Conservation (phyloP, 2,797 vertebrate genomes). For the Ptychobarbus kaznakovi region DNA sequence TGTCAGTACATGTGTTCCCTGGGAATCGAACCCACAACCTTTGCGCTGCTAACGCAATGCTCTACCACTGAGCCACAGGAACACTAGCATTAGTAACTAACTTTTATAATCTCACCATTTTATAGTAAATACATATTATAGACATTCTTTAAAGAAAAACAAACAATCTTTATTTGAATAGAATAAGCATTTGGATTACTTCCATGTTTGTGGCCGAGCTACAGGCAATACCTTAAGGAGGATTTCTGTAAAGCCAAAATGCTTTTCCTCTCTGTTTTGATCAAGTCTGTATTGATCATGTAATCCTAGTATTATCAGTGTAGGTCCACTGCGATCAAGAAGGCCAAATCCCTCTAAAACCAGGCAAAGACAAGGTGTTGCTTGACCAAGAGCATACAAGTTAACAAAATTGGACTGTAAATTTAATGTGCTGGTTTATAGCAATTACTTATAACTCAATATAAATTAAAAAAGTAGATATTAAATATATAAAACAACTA, state of each 20-base stretch:
- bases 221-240: slow-evolving; percentile 4
- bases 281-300: slow-evolving; percentile 63
- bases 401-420: slow-evolving; percentile 55
- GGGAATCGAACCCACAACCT: no score
- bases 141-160: no score
- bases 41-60: no score
- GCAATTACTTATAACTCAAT: background rate
- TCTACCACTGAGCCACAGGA: no score
- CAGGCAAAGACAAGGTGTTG: slow-evolving; percentile 58
- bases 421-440: background rate
- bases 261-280: background rate
- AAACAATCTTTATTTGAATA: no score
- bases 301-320: slow-evolving; percentile 71
- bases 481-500: background rate
- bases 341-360: slow-evolving; percentile 55
- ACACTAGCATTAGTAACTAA: no score
- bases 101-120: no score
- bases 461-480: background rate
- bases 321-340: slow-evolving; percentile 66
- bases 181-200: background rate
- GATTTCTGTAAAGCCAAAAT: slow-evolving; percentile 34
- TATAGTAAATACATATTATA: no score
- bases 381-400: slow-evolving; percentile 32
- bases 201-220: background rate
- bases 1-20: no score